Base-by-base conservation (phyloP, 2,888 invertebrate species). In the Imbricaverruca yamaguchii region DNA sequence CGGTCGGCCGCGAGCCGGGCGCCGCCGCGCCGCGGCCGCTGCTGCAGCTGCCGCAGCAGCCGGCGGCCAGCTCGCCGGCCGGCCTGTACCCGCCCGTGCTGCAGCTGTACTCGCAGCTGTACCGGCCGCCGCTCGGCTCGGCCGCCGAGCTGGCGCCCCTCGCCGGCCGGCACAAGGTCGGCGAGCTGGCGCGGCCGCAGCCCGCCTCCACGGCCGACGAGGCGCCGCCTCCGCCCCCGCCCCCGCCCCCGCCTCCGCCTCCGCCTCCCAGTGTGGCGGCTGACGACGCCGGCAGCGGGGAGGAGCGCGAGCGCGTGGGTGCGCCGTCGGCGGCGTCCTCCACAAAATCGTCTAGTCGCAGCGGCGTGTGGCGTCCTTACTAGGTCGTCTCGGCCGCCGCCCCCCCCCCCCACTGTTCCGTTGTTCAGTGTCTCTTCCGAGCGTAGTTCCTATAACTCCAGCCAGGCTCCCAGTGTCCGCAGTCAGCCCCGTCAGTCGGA, bases 81-180 rank as follows among this genome's bases (percentile, higher is more conserved):
- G 18, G 55, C 85, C 89, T 93, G 65, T 93, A 93, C 85, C 91
- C 92, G 9, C 93, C 93, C 0, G 88, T 93, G 21, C 87, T 93
- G 83, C 93, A 92, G 65, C 87, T 93, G 10, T 93, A 93, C 85
- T 92, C 92, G 0, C 93, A 93, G 85, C 88, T 93, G 1, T 93
- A 93, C 86, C 56, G 78, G n/a, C 94, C 95, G 88, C 90, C 97
- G 85, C 93, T 95, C 85, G 90, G 92, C 86, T 96, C 97, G 84
- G 97, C 96, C 84, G 95, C 39, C 0, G 69, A 69, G 18, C 69
- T 69, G 69, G 69, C 69, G 15, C 59, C 2, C 12, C 39, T 53
- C 39, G 39, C 53, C 39, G 69, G 69, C 69, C 8, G 69, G 53
- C 69, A 6, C 7, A 53, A 6, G 39, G 69, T 12, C 69, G 11